phyloP scores from a whole-genome alignment of 1,140 invertebrate species.

The Cepaea nemoralis region DNA sequence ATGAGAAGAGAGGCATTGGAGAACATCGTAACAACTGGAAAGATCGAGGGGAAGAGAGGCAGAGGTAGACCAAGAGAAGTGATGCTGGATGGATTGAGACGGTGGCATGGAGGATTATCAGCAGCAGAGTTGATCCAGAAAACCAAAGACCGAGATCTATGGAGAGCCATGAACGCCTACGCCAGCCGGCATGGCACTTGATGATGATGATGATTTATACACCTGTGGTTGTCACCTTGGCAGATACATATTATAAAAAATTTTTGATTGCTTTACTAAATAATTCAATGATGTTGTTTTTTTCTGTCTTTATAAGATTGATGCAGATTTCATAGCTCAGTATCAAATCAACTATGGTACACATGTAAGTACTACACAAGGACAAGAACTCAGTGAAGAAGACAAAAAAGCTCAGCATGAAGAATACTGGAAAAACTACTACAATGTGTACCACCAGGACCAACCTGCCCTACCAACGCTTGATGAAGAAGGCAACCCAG shows the following conservation, averaged over 20 bases:
- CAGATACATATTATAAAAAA: background rate
- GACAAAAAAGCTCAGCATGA: conserved; percentile 46
- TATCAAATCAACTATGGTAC: conserved; percentile 98
- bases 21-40: no score
- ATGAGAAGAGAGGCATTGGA: no score
- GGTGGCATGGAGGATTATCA: no score
- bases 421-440: conserved; percentile 54
- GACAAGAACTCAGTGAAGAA: conserved; percentile 45
- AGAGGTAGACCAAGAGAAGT: no score
- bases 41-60: no score
- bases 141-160: no score
- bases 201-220: no score
- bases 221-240: no score
- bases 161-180: no score
- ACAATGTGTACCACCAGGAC: conserved; percentile 48
- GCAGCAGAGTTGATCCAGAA: no score
- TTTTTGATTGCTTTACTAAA: background rate
- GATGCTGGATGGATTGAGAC: no score
- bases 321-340: conserved; percentile 94
- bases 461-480: conserved; percentile 41
- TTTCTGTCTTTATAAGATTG: conserved; percentile 76
- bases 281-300: background rate
- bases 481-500: conserved; percentile 52
- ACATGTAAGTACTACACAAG: conserved; percentile 47
- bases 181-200: no score